phyloP scores from a whole-genome alignment of 2,113 vertebrate genomes.

The Istiophorus platypterus region DNA sequence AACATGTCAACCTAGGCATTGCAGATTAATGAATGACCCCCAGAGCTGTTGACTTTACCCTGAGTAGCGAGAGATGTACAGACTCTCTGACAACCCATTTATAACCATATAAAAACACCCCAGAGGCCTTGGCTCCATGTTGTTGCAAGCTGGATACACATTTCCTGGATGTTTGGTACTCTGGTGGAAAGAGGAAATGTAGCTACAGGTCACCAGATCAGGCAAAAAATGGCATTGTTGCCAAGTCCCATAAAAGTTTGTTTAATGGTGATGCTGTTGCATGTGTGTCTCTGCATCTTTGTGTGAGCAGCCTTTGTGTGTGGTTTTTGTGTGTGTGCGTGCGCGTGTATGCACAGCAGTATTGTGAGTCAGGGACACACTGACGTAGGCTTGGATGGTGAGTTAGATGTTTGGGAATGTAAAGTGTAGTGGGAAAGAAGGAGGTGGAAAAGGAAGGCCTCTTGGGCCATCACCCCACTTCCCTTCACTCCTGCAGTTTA shows the following conservation, averaged over 20 bases:
- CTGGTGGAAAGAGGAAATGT: slow-evolving; percentile 64
- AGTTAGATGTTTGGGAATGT: slow-evolving; percentile 75
- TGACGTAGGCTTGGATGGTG: slow-evolving; percentile 60
- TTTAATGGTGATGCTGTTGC: background rate
- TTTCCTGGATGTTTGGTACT: slow-evolving; percentile 66
- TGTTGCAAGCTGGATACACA: slow-evolving; percentile 45
- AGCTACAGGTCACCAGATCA: slow-evolving; percentile 60
- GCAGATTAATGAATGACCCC: slow-evolving; percentile 77
- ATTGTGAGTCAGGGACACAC: slow-evolving; percentile 52
- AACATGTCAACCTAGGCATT: slow-evolving; percentile 38
- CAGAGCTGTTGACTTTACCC: slow-evolving; percentile 80
- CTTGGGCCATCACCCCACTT: slow-evolving; percentile 66
- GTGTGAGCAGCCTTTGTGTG: slow-evolving; percentile 30
- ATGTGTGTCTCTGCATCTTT: slow-evolving; percentile 20
- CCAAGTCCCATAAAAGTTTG: slow-evolving; percentile 16
- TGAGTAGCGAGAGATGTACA: slow-evolving; percentile 68
- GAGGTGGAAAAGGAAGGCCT: slow-evolving; percentile 68
- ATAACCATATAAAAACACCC: slow-evolving; percentile 70
- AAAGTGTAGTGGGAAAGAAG: slow-evolving; percentile 73
- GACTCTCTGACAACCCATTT: slow-evolving; percentile 72
- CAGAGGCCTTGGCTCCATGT: slow-evolving; percentile 54
- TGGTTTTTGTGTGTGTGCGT: too few relatives aligned
- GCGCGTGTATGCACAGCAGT: slow-evolving; percentile 9
- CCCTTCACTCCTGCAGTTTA: slow-evolving; percentile 46
- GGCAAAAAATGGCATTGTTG: slow-evolving; percentile 27